Conservation (phyloP, 2,113 vertebrate species). For the Coracopsis vasa region DNA sequence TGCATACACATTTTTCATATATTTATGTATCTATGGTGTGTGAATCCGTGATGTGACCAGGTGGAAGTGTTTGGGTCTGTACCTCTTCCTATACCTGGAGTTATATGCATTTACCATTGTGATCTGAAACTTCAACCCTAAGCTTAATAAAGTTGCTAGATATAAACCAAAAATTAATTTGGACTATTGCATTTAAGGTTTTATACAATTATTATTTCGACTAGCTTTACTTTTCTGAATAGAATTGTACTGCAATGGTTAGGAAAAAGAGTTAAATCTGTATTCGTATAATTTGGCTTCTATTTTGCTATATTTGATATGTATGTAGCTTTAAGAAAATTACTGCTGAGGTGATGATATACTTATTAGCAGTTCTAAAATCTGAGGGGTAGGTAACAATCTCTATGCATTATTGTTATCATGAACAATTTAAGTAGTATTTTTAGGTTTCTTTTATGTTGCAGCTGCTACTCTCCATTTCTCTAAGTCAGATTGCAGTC, state of each 20-base stretch:
- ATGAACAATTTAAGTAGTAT: slow-evolving; percentile 44
- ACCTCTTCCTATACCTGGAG: background rate
- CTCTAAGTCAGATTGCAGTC: slow-evolving; percentile 11
- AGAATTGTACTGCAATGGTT: background rate
- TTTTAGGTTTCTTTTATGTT: slow-evolving; percentile 66
- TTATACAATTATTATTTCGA: background rate
- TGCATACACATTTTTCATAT: background rate
- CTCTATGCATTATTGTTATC: slow-evolving; percentile 18
- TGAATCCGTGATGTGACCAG: background rate
- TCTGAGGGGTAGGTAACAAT: slow-evolving; percentile 39
- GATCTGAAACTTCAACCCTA: background rate
- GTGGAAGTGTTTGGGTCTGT: background rate
- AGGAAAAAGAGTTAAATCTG: background rate
- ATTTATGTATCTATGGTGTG: background rate
- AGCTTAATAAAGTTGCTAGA: background rate
- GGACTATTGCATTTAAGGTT: background rate
- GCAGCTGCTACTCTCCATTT: slow-evolving; percentile 52
- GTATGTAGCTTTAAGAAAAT: slow-evolving; percentile 4
- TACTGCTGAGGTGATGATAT: slow-evolving; percentile 25
- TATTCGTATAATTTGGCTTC: background rate
- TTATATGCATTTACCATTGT: background rate
- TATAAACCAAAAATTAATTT: background rate
- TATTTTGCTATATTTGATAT: background rate
- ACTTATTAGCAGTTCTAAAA: slow-evolving; percentile 11
- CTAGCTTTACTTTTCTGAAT: background rate